Evolutionary conservation across 2,113 vertebrate species (phyloP), one percentile per base, ranked within the genome.

Genomic region (Pogonocichla stellata): DNA sequence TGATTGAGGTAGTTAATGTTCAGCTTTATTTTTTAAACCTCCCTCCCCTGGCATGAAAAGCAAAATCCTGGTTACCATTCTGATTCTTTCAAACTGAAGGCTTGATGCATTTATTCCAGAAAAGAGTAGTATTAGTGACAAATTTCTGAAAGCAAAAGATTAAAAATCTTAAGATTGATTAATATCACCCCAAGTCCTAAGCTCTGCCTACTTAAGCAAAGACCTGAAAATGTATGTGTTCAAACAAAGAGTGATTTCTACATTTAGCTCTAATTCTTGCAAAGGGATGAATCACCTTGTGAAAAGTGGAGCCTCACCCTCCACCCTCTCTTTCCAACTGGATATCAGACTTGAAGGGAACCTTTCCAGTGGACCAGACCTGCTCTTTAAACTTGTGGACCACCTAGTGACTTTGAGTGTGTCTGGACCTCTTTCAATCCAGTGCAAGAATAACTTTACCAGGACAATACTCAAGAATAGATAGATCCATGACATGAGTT

Each of bases 201-300:
- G 95, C 97, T 97, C 96, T 96, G 92, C 88, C 54, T 92, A 31
- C 64, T 75, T 95, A 91, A 89, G 36, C 80, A 86, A 94, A 95
- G 78, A 87, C 93, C 96, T 96, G 86, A 91, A 90, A 91, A 91
- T 93, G 91, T 89, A 29, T 96, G 34, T 95, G 69, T 97, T 92
- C 92, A 94, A 95, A 53, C 93, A 80, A 96, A 94, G 86, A 95
- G 95, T 96, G 84, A 95, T 97, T 61, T 97, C 96, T 95, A 94
- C 93, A 96, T 97, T 86, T 95, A 97, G 96, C 89, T 97, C 96
- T 96, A 96, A 96, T 97, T 97, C 96, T 97, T 97, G 94, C 94
- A 83, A 96, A 97, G 95, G 95, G 93, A 94, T 0, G 94, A 97
- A 97, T 96, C 96, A 96, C 95, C 96, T 90, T 95, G 94, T 96